phyloP scores from a whole-genome alignment of 1,140 invertebrate species.

The Panonychus citri region DNA sequence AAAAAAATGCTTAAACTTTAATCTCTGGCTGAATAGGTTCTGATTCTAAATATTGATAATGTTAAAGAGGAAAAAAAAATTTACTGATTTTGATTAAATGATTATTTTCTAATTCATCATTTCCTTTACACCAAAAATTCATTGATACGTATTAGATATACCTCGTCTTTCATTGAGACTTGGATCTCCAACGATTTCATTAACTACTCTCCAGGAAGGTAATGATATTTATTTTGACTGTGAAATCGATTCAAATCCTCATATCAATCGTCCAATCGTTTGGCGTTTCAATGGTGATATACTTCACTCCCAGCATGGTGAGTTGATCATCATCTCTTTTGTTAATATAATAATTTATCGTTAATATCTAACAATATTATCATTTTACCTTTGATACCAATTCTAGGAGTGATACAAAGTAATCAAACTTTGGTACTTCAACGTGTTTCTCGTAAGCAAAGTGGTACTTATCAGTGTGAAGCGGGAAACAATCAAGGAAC shows the following conservation, averaged over 20 bases:
- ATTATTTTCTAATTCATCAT: too few species aligned
- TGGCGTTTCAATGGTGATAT: conserved; percentile 13
- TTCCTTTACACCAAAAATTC: too few species aligned
- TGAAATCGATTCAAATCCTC: conserved; percentile 16
- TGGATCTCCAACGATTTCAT: conserved; percentile 36
- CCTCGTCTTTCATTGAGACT: conserved; percentile 55
- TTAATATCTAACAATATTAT: too few species aligned
- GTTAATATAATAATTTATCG: too few species aligned
- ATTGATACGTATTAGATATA: conserved; percentile 34
- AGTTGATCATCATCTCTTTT: too few species aligned
- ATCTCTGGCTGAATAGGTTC: too few species aligned
- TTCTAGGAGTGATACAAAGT: conserved; percentile 15
- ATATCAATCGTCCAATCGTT: conserved; percentile 4
- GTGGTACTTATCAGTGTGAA: conserved; percentile 16
- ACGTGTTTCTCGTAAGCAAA: conserved; percentile 15
- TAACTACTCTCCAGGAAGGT: conserved; percentile 48
- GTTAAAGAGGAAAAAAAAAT: too few species aligned
- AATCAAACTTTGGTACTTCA: conserved; percentile 18
- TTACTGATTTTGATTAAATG: too few species aligned
- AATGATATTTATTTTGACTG: conserved; percentile 68
- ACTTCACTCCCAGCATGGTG: conserved; percentile 10
- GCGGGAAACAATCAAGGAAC: conserved; percentile 16
- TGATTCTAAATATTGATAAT: too few species aligned
- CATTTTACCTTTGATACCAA: not conserved
- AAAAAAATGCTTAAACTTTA: too few species aligned